Evolutionary conservation across 1,140 invertebrate genomes (phyloP).

Genomic region (Caenorhabditis elegans): DNA sequence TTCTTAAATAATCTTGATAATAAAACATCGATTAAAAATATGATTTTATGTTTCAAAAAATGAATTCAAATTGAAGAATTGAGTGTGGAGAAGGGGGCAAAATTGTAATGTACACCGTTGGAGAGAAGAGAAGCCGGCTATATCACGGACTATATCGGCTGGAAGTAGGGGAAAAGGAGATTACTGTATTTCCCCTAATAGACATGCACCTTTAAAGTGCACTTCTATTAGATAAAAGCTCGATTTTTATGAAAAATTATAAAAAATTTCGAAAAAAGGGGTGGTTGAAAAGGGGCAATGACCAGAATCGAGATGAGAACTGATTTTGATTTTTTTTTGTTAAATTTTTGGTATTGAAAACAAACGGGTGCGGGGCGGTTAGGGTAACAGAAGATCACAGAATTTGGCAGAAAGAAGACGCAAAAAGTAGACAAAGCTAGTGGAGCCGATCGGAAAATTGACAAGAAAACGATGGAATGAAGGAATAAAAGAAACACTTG

Average conservation of each 20-base stretch:
- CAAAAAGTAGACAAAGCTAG: too few species aligned
- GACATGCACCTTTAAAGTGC: too few species aligned
- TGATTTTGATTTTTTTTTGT: background rate
- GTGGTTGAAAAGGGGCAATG: background rate
- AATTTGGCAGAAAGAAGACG: background rate
- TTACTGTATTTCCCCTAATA: too few species aligned
- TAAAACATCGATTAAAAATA: too few species aligned
- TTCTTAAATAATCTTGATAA: too few species aligned
- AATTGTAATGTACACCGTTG: background rate
- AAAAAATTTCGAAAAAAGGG: background rate
- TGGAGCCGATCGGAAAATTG: background rate
- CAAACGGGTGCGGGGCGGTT: too few species aligned
- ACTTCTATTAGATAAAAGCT: too few species aligned
- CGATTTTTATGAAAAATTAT: too few species aligned
- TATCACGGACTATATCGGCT: constrained; percentile 10
- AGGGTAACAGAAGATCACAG: constrained; percentile 14
- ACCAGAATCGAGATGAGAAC: background rate
- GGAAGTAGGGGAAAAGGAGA: background rate
- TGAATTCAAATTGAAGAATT: background rate
- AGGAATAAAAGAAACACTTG: constrained; percentile 2
- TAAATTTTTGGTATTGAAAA: background rate
- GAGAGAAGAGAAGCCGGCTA: background rate
- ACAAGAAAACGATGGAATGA: background rate
- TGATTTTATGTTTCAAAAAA: too few species aligned
- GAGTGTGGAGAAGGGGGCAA: background rate